Evolutionary conservation across 1,140 invertebrate species (phyloP).

Genomic region (Dendrolimus punctatus): DNA sequence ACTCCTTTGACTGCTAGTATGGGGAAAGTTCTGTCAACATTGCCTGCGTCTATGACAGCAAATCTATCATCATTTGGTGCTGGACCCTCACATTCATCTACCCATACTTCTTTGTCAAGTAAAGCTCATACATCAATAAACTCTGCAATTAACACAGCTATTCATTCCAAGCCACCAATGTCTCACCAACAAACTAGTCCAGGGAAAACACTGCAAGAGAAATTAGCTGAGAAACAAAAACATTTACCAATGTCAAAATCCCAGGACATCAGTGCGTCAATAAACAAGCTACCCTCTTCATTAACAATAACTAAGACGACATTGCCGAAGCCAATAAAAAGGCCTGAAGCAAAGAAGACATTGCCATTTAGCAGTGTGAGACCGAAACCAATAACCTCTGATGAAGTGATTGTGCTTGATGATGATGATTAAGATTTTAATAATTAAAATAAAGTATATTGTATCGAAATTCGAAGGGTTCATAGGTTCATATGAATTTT

Average conservation of each 20-base stretch:
- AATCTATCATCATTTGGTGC: conserved; percentile 35
- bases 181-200: conserved; percentile 65
- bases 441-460: neutral
- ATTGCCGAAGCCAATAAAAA: conserved; percentile 34
- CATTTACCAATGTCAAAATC: conserved; percentile 36
- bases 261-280: conserved; percentile 51
- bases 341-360: conserved; percentile 45
- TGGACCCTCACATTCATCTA: conserved; percentile 9
- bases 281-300: conserved; percentile 62
- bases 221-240: conserved; percentile 75
- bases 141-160: conserved; percentile 29
- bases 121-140: conserved; percentile 53
- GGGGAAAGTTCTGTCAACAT: conserved; percentile 46
- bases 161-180: conserved; percentile 52
- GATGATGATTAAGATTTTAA: conserved; percentile 41
- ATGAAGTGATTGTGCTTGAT: conserved; percentile 65
- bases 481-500: neutral
- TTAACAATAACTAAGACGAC: conserved; percentile 63
- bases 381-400: conserved; percentile 50
- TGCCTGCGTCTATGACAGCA: conserved; percentile 46
- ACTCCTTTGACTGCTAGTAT: conserved; percentile 38
- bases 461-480: conserved; percentile 3
- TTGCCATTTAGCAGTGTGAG: conserved; percentile 36
- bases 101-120: conserved; percentile 26
- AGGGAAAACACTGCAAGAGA: conserved; percentile 75